Evolutionary conservation across 1,140 invertebrate genomes (phyloP).

Genomic region (Parasteatoda tepidariorum): DNA sequence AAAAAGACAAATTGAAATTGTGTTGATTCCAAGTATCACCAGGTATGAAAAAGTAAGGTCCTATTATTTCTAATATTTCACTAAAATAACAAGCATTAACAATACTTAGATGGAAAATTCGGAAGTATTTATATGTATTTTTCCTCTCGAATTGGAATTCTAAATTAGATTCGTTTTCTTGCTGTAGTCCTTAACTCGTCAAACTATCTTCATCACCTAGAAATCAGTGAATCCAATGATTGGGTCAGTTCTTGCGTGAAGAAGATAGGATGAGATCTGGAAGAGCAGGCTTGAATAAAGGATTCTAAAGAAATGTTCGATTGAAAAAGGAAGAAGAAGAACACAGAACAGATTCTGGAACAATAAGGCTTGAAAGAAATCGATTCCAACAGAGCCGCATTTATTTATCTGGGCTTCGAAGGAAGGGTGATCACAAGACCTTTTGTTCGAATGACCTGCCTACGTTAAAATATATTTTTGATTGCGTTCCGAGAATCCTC

Average conservation of each 20-base stretch:
- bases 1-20: too few species aligned
- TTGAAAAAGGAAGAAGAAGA: slow-evolving; percentile 2
- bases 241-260: slow-evolving; percentile 40
- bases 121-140: too few species aligned
- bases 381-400: slow-evolving; percentile 20
- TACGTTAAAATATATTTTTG: too few species aligned
- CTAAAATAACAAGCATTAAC: too few species aligned
- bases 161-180: too few species aligned
- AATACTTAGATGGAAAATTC: too few species aligned
- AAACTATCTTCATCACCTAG: neutral
- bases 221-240: slow-evolving; percentile 21
- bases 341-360: slow-evolving; percentile 1
- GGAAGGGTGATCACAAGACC: neutral
- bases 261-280: slow-evolving; percentile 21
- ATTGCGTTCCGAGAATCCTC: too few species aligned
- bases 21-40: too few species aligned
- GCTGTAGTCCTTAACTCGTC: too few species aligned
- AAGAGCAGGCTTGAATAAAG: slow-evolving; percentile 26
- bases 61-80: too few species aligned
- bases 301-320: slow-evolving; percentile 1
- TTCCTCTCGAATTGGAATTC: too few species aligned
- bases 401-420: slow-evolving; percentile 30
- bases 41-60: too few species aligned
- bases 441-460: neutral
- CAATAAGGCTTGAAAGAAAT: neutral